phyloP scores from a whole-genome alignment of 2,797 vertebrate genomes.

The Pseudochromis fuscus region DNA sequence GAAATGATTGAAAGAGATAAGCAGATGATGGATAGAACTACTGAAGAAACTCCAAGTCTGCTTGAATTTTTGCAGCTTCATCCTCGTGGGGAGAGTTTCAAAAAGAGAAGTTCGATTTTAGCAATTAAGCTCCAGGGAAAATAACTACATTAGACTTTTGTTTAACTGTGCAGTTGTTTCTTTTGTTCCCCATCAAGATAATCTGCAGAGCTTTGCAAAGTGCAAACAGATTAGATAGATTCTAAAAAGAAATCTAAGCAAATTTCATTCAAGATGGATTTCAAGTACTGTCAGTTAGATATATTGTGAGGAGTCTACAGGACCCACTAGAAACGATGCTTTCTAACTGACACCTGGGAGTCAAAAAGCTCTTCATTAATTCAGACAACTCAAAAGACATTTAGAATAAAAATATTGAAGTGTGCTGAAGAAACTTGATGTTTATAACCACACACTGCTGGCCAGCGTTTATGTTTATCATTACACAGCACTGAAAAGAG shows the following conservation, averaged over 20 bases:
- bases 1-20: background rate
- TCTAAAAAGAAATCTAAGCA: background rate
- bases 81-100: background rate
- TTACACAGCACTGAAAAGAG: constrained; percentile 17
- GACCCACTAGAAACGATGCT: too few relatives aligned
- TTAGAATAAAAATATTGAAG: background rate
- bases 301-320: too few relatives aligned
- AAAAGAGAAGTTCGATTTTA: background rate
- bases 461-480: constrained; percentile 12
- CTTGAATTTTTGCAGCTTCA: background rate
- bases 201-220: background rate
- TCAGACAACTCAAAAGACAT: background rate
- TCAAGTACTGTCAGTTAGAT: background rate
- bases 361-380: background rate
- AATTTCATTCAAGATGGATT: background rate
- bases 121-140: background rate
- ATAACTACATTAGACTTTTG: background rate
- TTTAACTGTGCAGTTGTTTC: background rate
- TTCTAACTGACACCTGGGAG: too few relatives aligned
- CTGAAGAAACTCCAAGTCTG: background rate
- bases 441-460: background rate
- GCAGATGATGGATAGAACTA: background rate
- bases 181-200: background rate
- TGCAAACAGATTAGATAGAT: too few relatives aligned
- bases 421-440: background rate